Conservation (phyloP, 2,888 invertebrate species). For the Ferrisia virgata region DNA sequence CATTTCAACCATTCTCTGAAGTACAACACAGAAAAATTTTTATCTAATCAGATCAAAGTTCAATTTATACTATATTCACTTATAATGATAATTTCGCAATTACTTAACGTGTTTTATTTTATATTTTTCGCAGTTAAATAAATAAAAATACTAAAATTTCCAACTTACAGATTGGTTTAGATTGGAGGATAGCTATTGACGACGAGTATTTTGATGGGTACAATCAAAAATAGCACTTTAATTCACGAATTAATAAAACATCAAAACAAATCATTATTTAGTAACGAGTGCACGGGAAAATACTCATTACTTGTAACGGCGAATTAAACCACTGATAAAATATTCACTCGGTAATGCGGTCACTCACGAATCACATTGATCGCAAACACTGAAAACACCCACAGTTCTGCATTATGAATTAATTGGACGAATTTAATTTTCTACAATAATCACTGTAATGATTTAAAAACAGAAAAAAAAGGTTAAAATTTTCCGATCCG, state of each 20-base stretch:
- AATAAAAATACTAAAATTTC: background rate
- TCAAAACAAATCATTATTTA: background rate
- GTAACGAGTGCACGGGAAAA: background rate
- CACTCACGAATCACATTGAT: background rate
- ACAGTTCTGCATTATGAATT: background rate
- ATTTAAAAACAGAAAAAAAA: background rate
- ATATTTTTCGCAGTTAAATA: background rate
- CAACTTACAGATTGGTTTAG: background rate
- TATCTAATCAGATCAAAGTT: slow-evolving; percentile 4
- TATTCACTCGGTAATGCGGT: slow-evolving; percentile 9
- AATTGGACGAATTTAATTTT: background rate
- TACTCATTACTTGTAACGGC: background rate
- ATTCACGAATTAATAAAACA: slow-evolving; percentile 5
- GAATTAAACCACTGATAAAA: background rate
- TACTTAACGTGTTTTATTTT: background rate
- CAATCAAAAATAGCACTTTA: background rate
- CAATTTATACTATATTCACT: background rate
- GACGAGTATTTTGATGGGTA: background rate
- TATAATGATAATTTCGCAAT: background rate
- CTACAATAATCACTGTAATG: background rate
- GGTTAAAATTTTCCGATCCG: background rate
- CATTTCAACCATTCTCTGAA: background rate
- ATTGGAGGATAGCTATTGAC: background rate
- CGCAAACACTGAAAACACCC: background rate
- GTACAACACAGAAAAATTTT: slow-evolving; percentile 2